These are phyloP conservation scores for Plagodis dolabraria DNA, from an alignment of 2,888 invertebrate species.

Conservation along the genomic window DNA sequence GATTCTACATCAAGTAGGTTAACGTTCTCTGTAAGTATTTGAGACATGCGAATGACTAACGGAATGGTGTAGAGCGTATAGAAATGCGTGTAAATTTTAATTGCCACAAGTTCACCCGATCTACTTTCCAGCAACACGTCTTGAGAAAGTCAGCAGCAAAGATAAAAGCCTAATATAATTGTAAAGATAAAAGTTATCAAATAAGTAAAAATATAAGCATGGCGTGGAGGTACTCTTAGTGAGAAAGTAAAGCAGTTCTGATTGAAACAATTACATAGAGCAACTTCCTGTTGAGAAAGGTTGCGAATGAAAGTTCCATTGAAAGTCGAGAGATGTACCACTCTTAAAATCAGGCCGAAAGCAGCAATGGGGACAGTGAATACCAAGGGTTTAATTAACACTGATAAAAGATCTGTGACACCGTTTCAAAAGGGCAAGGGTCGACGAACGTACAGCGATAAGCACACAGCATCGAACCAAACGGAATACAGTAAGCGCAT, in stretches of 20 bases:
- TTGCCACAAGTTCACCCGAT: constrained; percentile 34
- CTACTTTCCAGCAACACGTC: constrained; percentile 34
- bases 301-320: neutral
- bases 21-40: neutral
- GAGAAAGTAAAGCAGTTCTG: constrained; percentile 21
- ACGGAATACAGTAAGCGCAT: neutral
- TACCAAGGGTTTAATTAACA: constrained; percentile 10
- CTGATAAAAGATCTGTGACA: constrained; percentile 25
- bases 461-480: constrained; percentile 9
- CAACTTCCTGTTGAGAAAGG: neutral
- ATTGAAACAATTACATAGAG: constrained; percentile 2
- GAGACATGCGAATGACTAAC: constrained; percentile 14
- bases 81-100: constrained; percentile 37
- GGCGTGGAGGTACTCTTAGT: constrained; percentile 5
- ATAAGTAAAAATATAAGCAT: constrained; percentile 8
- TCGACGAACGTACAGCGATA: constrained; percentile 35
- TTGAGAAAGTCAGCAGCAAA: constrained; percentile 19
- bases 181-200: constrained; percentile 23
- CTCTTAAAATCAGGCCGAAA: no score
- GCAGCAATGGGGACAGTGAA: no score
- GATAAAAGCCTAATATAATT: constrained; percentile 13
- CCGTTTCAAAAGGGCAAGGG: constrained; percentile 31
- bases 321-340: neutral
- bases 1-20: neutral
- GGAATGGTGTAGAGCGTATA: constrained; percentile 8